Base-by-base conservation (phyloP, 30 jellyfish, hydroid and myxozoan species). In the Hydra vulgaris region DNA sequence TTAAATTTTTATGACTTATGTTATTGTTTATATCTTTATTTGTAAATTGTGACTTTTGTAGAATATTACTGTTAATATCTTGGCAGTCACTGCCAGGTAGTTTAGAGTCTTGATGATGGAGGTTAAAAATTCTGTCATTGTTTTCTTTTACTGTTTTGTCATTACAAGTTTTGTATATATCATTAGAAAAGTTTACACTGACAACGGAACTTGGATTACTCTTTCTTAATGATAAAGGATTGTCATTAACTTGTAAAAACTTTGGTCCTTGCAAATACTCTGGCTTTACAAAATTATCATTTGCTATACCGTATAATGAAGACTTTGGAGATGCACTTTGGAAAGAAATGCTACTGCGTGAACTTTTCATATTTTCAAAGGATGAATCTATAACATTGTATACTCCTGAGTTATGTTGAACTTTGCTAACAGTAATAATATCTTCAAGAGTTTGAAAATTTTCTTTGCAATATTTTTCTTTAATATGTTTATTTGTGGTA, bases 171-270 rank as follows among this genome's bases (percentile, higher is more conserved):
- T 40, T 40, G 12, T 5, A 40, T 5, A 3, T 40, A 40, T 40
- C 61, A 40, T 40, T 3, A 5, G 61, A 40, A 5, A 40, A 40
- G 61, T 40, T 40, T 3, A 40, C 61, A 40, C 61, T 40, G 61
- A 40, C 61, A 3, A 68, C 75, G 0, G 85, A 55, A 15, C 77
- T 16, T 0, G 78, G 22, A 54, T 53, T 78, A 15, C 55, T 77
- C n/a, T 24, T 78, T 18, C 77, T 77, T 27, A 78, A 66, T 24
- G 78, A 53, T 69, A 78, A 24, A 15, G 85, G 85, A 78, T 78
- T 78, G n/a, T 54, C 77, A 54, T 78, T 25, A 27, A 19, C 15
- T 21, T n/a, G 17, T 66, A 27, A 24, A 78, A 78, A 78, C 40
- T 78, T 78, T 53, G 85, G 85, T 18, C 85, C 77, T 25, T 53